These are phyloP conservation scores for Uria aalge DNA, from an alignment of 2,113 vertebrate genomes.

Conservation along the genomic window DNA sequence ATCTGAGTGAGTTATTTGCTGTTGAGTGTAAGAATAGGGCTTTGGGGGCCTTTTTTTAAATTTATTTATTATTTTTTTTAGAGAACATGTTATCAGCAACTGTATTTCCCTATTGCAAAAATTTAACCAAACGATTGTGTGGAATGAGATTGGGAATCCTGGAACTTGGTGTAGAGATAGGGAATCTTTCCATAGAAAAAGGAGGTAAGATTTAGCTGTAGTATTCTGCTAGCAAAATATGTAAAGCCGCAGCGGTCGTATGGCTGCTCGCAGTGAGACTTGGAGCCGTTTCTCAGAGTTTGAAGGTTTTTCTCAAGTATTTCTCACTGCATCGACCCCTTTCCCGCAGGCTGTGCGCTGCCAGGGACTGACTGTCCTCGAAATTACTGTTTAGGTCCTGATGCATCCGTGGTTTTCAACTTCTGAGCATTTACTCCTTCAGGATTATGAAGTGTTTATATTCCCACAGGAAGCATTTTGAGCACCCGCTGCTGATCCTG, in stretches of 20 bases:
- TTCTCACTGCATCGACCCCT: not conserved
- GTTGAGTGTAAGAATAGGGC: not conserved
- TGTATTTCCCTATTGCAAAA: not conserved
- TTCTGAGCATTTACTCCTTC: not conserved
- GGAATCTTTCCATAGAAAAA: not conserved
- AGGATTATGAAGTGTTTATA: not conserved
- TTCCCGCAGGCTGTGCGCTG: not conserved
- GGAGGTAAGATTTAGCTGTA: not conserved
- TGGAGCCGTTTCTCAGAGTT: not conserved
- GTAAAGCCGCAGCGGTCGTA: accelerated
- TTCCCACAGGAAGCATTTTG: not conserved
- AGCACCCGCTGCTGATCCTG: not conserved
- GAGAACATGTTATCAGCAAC: not conserved
- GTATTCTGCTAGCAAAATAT: not conserved
- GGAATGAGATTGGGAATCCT: not conserved
- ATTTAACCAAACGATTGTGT: not conserved
- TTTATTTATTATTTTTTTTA: not conserved
- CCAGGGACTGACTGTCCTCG: not conserved
- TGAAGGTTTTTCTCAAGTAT: not conserved
- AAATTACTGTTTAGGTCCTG: accelerated
- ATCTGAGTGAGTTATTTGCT: not conserved
- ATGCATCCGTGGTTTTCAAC: not conserved
- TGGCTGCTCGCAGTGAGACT: not conserved
- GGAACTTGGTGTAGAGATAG: too few species aligned
- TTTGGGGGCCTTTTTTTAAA: too few species aligned